Base-by-base conservation (phyloP, 2,888 invertebrate genomes). In the Tortricodes alternella region DNA sequence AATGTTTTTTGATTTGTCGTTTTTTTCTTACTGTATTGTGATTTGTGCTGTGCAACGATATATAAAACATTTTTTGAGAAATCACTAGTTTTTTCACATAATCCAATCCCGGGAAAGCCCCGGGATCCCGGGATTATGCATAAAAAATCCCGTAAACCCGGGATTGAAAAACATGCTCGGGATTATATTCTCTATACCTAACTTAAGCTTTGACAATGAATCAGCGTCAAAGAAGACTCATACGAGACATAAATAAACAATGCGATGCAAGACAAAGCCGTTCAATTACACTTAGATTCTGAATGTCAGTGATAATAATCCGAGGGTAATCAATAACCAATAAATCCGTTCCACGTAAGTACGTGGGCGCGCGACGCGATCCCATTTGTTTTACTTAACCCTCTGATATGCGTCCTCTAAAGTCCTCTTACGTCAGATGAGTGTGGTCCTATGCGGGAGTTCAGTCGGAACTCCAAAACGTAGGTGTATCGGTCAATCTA, bases 361-460 rank as follows among this genome's bases (percentile, higher is more conserved):
- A 69, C 68, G 80, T 76, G 68, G 83, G 82, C 73, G 80, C 69
- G 56, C 73, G 73, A 73, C 78, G 72, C 62, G 66, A 64, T 68
- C 73, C 72, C 82, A 84, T 85, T 85, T 85, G 84, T 85, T 83
- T 83, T 78, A 83, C 83, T 84, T 85, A 81, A 72, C 73, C 72
- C 72, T 71, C 60, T 60, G 65, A 70, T 66, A 73, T 65, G 70
- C 71, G 66, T 69, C 67, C 66, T 68, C 67, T 66, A 64, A 68
- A 70, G 66, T 69, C 67, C 66, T 68, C 67, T 66, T 65, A 68
- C 59, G 63, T 62, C 64, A 63, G 63, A 56, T 68, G 65, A 75
- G 75, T 76, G 74, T 75, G 78, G 75, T 77, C 79, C 78, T 78
- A 76, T 73, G 69, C 71, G 70, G 75, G 69, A 71, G 56, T 50